A percentile compares a stretch with the other conserved stretches of the same genome.
These are phyloP conservation scores for Cichlasoma orientale DNA, from an alignment of 2,797 vertebrate genomes.

Conservation along the genomic window DNA sequence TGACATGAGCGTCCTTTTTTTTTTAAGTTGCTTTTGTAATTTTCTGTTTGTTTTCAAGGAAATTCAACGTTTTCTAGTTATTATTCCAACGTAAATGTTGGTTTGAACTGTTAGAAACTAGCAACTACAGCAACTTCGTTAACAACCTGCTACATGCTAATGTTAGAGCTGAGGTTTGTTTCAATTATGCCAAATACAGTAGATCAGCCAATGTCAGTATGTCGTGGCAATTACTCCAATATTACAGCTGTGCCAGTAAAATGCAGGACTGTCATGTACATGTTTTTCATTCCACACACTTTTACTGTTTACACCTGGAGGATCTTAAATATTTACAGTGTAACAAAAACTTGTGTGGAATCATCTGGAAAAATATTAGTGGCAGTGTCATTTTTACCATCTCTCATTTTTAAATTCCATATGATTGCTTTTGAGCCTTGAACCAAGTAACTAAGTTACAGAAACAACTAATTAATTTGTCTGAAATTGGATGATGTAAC, in stretches of 20 bases:
- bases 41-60: too few species aligned
- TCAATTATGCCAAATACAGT: too few species aligned
- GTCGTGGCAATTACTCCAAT: not conserved
- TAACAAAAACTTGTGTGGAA: not conserved
- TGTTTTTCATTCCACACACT: not conserved
- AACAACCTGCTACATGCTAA: too few species aligned
- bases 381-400: not conserved
- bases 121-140: too few species aligned
- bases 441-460: not conserved
- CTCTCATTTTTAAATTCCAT: not conserved
- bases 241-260: not conserved
- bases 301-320: not conserved
- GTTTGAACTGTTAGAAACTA: too few species aligned
- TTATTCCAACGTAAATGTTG: too few species aligned
- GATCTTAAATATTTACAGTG: not conserved
- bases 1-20: too few species aligned
- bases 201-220: not conserved
- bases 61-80: too few species aligned
- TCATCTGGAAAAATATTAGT: not conserved
- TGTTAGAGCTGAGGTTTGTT: too few species aligned
- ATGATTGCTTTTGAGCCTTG: not conserved
- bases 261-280: accelerated
- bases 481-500: too few species aligned
- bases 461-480: not conserved
- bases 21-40: too few species aligned